Conservation (phyloP, 2,888 invertebrate species). For the Pseudeuparius sepicola region DNA sequence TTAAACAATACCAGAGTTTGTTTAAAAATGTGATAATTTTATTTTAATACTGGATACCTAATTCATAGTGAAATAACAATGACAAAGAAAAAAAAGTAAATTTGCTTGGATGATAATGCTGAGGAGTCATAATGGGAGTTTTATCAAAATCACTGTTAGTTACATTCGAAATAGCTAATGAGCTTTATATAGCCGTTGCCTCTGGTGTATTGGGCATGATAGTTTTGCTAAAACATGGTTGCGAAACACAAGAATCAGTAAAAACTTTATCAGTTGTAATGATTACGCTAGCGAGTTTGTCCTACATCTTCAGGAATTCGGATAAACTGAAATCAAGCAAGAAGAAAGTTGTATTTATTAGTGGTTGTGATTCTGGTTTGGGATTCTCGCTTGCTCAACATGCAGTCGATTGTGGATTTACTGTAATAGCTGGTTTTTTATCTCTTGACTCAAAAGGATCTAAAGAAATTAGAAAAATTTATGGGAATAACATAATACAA, state of each 20-base stretch:
- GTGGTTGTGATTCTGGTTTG: slow-evolving; percentile 80
- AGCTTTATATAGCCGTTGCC: slow-evolving; percentile 34
- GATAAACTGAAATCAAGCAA: slow-evolving; percentile 24
- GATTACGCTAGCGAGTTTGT: slow-evolving; percentile 30
- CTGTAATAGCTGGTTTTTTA: slow-evolving; percentile 71
- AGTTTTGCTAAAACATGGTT: slow-evolving; percentile 31
- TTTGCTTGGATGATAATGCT: too few relatives aligned
- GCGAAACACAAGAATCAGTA: slow-evolving; percentile 29
- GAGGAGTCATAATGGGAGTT: slow-evolving; percentile 21
- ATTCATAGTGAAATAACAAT: too few relatives aligned
- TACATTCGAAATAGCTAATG: slow-evolving; percentile 34
- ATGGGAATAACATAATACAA: slow-evolving; percentile 37
- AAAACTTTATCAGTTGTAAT: slow-evolving; percentile 29
- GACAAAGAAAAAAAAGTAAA: background rate
- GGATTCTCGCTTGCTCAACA: slow-evolving; percentile 64
- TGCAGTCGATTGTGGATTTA: slow-evolving; percentile 51
- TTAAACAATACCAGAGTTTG: too few relatives aligned
- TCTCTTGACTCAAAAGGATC: slow-evolving; percentile 52
- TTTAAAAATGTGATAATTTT: too few relatives aligned
- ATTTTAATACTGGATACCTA: too few relatives aligned
- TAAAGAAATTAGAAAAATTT: slow-evolving; percentile 37
- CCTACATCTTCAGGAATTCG: slow-evolving; percentile 27
- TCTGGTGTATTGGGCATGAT: slow-evolving; percentile 34
- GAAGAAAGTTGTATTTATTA: slow-evolving; percentile 53
- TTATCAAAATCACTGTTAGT: slow-evolving; percentile 22